A percentile compares a stretch with the other conserved stretches of the same genome.
phyloP scores from a whole-genome alignment of 2,888 invertebrate genomes.

The Morpho helenor region DNA sequence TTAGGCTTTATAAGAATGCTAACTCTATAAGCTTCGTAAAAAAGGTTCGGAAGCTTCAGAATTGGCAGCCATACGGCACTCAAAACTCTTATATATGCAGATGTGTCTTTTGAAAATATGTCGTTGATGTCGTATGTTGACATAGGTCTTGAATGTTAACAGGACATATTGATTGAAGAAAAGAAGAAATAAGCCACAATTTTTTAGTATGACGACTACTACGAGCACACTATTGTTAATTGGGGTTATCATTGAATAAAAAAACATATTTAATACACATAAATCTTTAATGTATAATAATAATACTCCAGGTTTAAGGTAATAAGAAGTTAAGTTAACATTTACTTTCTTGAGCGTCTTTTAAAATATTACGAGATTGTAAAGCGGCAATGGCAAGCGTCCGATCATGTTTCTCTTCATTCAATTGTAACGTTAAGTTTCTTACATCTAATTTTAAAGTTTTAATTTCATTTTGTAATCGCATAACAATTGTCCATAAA shows the following conservation, averaged over 20 bases:
- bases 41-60: no score
- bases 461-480: constrained; percentile 86
- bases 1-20: no score
- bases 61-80: no score
- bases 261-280: constrained; percentile 1
- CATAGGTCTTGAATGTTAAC: no score
- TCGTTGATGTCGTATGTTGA: no score
- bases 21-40: no score
- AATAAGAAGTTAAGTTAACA: constrained; percentile 39
- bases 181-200: no score
- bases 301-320: constrained; percentile 16
- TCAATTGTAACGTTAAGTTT: constrained; percentile 80
- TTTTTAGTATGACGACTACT: no score
- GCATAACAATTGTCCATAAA: constrained; percentile 87
- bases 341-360: constrained; percentile 73
- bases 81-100: no score
- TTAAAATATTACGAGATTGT: constrained; percentile 60
- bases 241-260: not conserved
- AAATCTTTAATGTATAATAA: constrained; percentile 18
- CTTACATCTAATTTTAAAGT: constrained; percentile 81
- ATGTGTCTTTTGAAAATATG: no score
- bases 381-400: constrained; percentile 66
- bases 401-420: constrained; percentile 82
- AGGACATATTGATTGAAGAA: no score
- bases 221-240: no score